Evolutionary conservation across 1,140 invertebrate species (phyloP), one percentile per base, ranked within the genome.

Genomic region (Ectropis grisescens): DNA sequence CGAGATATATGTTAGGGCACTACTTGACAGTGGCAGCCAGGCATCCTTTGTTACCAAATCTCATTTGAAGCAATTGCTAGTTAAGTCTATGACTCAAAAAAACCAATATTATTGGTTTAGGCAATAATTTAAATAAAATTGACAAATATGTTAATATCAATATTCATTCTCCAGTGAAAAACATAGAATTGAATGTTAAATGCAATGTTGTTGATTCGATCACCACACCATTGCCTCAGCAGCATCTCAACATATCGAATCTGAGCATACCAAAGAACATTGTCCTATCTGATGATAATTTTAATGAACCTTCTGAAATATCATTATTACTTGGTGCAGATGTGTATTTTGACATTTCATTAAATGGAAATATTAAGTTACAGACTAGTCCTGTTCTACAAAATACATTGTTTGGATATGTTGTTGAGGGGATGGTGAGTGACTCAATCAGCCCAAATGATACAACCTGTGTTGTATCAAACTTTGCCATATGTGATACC

Each of bases 1-100:
- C 7, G 33, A 36, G 15, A 9, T 41, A 23, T 26, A 14, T 45
- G 50, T 38, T 5, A 35, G 35, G 13, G 41, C 46, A 16, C 15
- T 54, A 22, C 31, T 54, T 10, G 46, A 54, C 13, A 37, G 22
- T 31, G 46, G 46, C 6, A 40, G 37, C 25, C 50, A 54, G 29
- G 36, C 29, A 4, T 46, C 38, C 1, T 54, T 54, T 34, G 15
- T 46, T 2, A 47, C 37, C n/a, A 12, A 10, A 13, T 11, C 13
- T 8, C 12, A 47, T 14, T 13, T 30, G 9, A 29, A 33, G 14
- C 10, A 28, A 22, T 19, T 51, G 11, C 8, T 14, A 6, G 30
- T 44, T 12, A 11, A 19, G 11, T n/a, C 44, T 19, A 33, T n/a
- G 14, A 4, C 11, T 10, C 13, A 33, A 19, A n/a, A n/a, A 5